Percentiles rank a stretch among this genome's conserved stretches.
phyloP scores from a whole-genome alignment of 1,140 invertebrate genomes.

The Drosophila varians region DNA sequence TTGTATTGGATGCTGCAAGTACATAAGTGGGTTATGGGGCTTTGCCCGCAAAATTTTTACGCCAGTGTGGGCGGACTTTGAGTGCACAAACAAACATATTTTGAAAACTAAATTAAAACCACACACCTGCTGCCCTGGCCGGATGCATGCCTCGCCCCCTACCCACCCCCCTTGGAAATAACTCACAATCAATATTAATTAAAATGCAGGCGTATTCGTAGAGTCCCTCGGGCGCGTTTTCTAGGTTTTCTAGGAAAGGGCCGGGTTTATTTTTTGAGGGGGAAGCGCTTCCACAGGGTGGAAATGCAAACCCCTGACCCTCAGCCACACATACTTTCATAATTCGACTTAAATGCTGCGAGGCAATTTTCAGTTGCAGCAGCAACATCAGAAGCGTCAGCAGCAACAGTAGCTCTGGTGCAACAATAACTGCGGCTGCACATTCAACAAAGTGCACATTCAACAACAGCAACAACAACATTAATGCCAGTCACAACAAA shows the following conservation, averaged over 20 bases:
- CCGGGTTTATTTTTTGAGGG: constrained; percentile 13
- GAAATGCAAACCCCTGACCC: background rate
- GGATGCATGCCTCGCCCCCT: background rate
- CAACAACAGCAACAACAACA: constrained; percentile 42
- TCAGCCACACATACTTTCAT: constrained; percentile 54
- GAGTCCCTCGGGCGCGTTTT: constrained; percentile 54
- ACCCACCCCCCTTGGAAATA: constrained; percentile 26
- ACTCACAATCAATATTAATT: constrained; percentile 79
- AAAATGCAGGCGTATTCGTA: constrained; percentile 68
- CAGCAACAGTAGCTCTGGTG: constrained; percentile 54
- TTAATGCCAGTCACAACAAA: constrained; percentile 6
- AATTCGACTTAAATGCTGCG: constrained; percentile 79
- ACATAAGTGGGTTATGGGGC: constrained; percentile 38
- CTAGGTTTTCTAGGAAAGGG: constrained; percentile 29
- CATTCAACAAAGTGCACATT: constrained; percentile 71
- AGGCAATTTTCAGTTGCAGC: constrained; percentile 71
- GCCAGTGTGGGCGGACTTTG: constrained; percentile 7
- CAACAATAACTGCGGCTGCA: constrained; percentile 58
- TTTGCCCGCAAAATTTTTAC: constrained; percentile 4
- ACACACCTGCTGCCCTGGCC: constrained; percentile 27
- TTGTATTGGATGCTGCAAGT: background rate
- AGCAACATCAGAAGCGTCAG: constrained; percentile 33
- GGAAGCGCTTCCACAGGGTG: background rate
- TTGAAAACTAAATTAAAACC: constrained; percentile 56
- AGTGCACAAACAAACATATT: constrained; percentile 23